A percentile compares a stretch with the other conserved stretches of the same genome.
phyloP scores from a whole-genome alignment of 2,113 vertebrate genomes.

The Cephalopterus ornatus region DNA sequence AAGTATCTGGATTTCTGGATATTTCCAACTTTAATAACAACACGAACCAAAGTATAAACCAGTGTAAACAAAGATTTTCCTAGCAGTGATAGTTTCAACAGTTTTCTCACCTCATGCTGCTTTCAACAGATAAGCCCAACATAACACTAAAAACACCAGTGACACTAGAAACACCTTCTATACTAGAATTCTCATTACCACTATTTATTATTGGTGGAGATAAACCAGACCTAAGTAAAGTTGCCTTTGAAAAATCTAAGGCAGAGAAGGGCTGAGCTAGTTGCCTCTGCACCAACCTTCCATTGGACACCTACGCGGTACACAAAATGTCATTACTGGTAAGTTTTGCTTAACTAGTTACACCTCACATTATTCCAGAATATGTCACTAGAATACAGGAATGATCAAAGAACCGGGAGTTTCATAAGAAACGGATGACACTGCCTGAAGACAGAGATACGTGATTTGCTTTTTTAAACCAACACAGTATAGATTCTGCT shows the following conservation, averaged over 20 bases:
- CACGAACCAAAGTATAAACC: neutral
- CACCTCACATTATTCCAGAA: neutral
- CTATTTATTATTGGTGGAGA: neutral
- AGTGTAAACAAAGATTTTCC: neutral
- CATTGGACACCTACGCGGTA: neutral
- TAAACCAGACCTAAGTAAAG: neutral
- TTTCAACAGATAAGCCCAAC: neutral
- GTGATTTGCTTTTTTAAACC: neutral
- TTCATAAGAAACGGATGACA: neutral
- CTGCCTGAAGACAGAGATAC: neutral
- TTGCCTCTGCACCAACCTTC: neutral
- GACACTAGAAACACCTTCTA: neutral
- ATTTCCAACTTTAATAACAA: neutral
- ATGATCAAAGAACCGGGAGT: neutral
- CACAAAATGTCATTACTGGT: neutral
- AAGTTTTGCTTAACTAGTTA: neutral
- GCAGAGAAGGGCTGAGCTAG: neutral
- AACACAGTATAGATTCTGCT: neutral
- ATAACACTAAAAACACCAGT: neutral
- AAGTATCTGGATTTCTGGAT: neutral
- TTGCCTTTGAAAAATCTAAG: neutral
- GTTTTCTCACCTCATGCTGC: neutral
- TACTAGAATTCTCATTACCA: neutral
- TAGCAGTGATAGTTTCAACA: neutral
- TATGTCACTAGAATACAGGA: neutral